phyloP scores from a whole-genome alignment of 2,888 invertebrate species.

The Mesorhabditis sp. region DNA sequence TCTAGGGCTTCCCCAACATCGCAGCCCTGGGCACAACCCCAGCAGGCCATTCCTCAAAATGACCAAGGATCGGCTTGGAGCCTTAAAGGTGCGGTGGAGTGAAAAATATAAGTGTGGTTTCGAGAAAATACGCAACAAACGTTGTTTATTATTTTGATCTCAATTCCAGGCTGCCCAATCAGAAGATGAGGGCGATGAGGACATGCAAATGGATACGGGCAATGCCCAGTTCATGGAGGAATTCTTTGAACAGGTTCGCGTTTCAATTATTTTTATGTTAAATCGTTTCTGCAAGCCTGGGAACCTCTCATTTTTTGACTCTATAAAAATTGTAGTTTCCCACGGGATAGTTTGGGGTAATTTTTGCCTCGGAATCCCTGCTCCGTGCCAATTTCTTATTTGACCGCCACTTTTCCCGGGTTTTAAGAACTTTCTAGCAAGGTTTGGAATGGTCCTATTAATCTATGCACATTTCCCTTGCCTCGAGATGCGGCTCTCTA shows the following conservation, averaged over 20 bases:
- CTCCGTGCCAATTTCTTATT: conserved; percentile 5
- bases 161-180: conserved; percentile 35
- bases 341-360: not conserved
- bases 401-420: not conserved
- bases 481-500: no score
- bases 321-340: conserved; percentile 11
- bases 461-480: no score
- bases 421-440: no score
- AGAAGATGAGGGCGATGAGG: conserved; percentile 50
- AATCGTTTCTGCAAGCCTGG: no score
- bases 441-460: no score
- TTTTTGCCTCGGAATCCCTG: not conserved
- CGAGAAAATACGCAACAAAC: not conserved
- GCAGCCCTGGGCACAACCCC: no score
- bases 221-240: conserved; percentile 83
- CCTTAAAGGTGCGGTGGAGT: conserved; percentile 37
- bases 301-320: not conserved
- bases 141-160: not conserved
- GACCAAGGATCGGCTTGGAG: conserved; percentile 45
- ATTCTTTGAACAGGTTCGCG: conserved; percentile 89
- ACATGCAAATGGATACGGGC: conserved; percentile 51
- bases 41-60: conserved; percentile 7
- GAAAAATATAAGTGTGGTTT: not conserved
- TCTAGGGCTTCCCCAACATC: no score
- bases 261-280: not conserved